phyloP scores from a whole-genome alignment of 2,888 invertebrate genomes.

The Portevinia maculata region DNA sequence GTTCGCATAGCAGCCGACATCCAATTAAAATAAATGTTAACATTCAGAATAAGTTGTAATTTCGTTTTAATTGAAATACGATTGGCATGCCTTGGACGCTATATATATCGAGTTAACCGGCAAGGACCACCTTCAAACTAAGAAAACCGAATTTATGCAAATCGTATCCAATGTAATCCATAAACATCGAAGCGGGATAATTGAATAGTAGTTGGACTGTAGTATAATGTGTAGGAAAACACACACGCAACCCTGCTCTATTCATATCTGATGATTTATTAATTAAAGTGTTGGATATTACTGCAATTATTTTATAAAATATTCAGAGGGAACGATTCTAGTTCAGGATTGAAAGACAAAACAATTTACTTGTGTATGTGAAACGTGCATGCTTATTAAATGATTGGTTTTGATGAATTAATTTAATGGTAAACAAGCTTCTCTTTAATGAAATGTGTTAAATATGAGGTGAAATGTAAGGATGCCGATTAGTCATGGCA shows the following conservation, averaged over 20 bases:
- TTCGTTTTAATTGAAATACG: conserved; percentile 58
- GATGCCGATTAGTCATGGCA: too few species aligned
- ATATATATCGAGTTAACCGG: conserved; percentile 25
- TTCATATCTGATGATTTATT: conserved; percentile 46
- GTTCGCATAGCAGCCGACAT: conserved; percentile 20
- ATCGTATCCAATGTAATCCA: conserved; percentile 1
- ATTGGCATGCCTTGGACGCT: conserved; percentile 26
- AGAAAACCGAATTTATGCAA: conserved; percentile 39
- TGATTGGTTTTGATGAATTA: neutral
- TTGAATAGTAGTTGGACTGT: conserved; percentile 37
- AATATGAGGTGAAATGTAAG: too few species aligned
- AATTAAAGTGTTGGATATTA: conserved; percentile 54
- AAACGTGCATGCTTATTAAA: neutral
- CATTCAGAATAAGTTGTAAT: conserved; percentile 48
- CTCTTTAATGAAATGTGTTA: too few species aligned
- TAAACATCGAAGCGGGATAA: conserved; percentile 15
- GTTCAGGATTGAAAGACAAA: conserved; percentile 8
- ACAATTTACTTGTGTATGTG: too few species aligned
- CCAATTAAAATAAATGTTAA: conserved; percentile 42
- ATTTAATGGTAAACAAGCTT: too few species aligned
- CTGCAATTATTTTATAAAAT: conserved; percentile 53
- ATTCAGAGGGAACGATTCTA: conserved; percentile 49
- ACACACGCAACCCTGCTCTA: neutral
- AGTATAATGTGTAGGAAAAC: neutral
- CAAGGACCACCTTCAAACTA: neutral